Conservation (phyloP, 2,113 vertebrate genomes). For the Podarcis raffonei region DNA sequence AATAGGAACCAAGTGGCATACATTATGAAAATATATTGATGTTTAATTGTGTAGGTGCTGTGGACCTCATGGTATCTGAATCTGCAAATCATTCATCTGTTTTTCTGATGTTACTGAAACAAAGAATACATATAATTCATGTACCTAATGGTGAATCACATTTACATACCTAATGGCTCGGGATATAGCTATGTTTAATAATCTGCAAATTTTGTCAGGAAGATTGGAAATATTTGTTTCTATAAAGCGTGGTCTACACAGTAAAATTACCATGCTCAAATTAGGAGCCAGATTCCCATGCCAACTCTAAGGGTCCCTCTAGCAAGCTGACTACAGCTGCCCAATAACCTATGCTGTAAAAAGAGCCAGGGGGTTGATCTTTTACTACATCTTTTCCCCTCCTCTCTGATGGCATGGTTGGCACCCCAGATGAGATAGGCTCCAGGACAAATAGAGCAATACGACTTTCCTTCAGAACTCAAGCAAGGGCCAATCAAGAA, state of each 20-base stretch:
- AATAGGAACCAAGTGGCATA: not conserved
- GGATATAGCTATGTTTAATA: not conserved
- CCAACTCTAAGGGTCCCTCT: not conserved
- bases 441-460: not conserved
- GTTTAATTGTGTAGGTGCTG: slow-evolving; percentile 12
- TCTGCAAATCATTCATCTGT: not conserved
- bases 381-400: not conserved
- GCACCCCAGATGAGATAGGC: not conserved
- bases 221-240: not conserved
- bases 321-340: not conserved
- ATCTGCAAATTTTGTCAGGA: not conserved
- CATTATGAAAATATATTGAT: not conserved
- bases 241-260: not conserved
- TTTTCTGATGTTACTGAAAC: not conserved
- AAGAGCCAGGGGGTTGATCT: not conserved
- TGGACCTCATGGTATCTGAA: not conserved
- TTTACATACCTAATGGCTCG: slow-evolving; percentile 1
- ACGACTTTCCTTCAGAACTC: not conserved
- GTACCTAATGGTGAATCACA: not conserved
- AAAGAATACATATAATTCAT: slow-evolving; percentile 1
- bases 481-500: not conserved
- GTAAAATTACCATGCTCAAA: not conserved
- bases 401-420: not conserved
- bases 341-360: not conserved
- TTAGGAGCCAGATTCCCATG: not conserved